phyloP scores from a whole-genome alignment of 2,888 invertebrate genomes.

The Chouioia cunea region DNA sequence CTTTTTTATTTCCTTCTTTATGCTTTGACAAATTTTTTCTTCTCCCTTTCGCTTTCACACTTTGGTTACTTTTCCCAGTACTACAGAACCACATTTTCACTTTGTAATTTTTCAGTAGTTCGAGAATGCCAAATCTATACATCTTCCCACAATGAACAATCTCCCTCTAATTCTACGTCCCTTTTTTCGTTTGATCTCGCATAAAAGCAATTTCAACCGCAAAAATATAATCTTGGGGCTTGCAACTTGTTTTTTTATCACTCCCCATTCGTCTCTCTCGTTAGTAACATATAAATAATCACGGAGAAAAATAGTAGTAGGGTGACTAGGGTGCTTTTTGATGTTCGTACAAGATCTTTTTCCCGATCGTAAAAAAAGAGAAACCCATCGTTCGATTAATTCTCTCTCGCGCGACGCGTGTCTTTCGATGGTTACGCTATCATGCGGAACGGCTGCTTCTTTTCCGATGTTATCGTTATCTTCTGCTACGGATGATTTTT shows the following conservation, averaged over 20 bases:
- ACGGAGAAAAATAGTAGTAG: not conserved
- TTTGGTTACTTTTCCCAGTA: not conserved
- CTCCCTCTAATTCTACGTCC: too few relatives aligned
- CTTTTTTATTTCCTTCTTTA: constrained; percentile 1
- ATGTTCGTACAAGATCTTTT: constrained; percentile 7
- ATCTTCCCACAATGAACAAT: too few relatives aligned
- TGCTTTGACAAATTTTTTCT: not conserved
- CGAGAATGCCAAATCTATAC: too few relatives aligned
- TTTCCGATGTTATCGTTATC: not conserved
- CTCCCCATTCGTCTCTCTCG: not conserved
- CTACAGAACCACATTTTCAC: too few relatives aligned
- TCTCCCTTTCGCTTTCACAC: not conserved
- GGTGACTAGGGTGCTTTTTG: not conserved
- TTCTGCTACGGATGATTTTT: too few relatives aligned
- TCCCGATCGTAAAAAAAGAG: not conserved
- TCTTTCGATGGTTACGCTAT: constrained; percentile 28
- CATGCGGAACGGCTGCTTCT: constrained; percentile 13
- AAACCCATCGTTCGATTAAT: constrained; percentile 5
- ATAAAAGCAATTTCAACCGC: too few relatives aligned
- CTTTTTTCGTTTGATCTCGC: too few relatives aligned
- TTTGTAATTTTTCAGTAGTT: too few relatives aligned
- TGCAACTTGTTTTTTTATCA: not conserved
- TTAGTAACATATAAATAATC: constrained; percentile 16
- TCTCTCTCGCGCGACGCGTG: constrained; percentile 23
- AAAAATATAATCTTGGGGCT: too few relatives aligned